These are phyloP conservation scores for Polyodon spathula DNA, from an alignment of 2,113 vertebrate species.

Conservation along the genomic window DNA sequence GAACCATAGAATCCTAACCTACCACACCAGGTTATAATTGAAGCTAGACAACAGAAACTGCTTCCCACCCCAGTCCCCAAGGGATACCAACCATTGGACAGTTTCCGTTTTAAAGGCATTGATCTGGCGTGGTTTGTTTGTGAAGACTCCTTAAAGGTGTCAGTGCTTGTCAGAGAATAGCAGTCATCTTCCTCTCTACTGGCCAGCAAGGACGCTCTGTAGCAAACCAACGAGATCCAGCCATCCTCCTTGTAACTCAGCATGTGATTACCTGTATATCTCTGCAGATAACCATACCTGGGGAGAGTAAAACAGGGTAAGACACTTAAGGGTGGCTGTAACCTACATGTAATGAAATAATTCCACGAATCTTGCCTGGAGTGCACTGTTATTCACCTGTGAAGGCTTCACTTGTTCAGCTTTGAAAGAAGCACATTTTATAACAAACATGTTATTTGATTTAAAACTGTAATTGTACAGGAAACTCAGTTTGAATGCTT, in stretches of 20 bases:
- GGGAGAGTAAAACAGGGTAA: not conserved
- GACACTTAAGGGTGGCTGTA: too few relatives aligned
- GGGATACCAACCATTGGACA: conserved; percentile 49
- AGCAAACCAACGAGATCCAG: conserved; percentile 68
- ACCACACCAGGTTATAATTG: too few relatives aligned
- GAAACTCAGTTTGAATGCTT: too few relatives aligned
- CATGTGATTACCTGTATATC: conserved; percentile 52
- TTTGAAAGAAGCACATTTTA: too few relatives aligned
- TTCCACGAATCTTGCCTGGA: too few relatives aligned
- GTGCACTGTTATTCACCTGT: too few relatives aligned
- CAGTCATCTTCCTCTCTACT: conserved; percentile 65
- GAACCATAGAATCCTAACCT: too few relatives aligned
- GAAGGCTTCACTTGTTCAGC: too few relatives aligned
- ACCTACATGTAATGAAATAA: too few relatives aligned
- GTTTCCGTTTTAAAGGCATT: conserved; percentile 49
- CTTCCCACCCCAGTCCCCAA: not conserved
- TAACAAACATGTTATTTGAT: too few relatives aligned
- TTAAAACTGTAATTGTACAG: too few relatives aligned
- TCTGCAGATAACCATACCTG: conserved; percentile 72
- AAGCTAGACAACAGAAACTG: too few relatives aligned
- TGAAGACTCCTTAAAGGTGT: conserved; percentile 40
- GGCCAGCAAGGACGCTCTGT: conserved; percentile 68
- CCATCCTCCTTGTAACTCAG: conserved; percentile 53
- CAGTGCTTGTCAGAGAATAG: conserved; percentile 51
- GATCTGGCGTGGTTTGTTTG: conserved; percentile 32